Conservation (phyloP, 2,113 vertebrate species). For the Agelaius phoeniceus region DNA sequence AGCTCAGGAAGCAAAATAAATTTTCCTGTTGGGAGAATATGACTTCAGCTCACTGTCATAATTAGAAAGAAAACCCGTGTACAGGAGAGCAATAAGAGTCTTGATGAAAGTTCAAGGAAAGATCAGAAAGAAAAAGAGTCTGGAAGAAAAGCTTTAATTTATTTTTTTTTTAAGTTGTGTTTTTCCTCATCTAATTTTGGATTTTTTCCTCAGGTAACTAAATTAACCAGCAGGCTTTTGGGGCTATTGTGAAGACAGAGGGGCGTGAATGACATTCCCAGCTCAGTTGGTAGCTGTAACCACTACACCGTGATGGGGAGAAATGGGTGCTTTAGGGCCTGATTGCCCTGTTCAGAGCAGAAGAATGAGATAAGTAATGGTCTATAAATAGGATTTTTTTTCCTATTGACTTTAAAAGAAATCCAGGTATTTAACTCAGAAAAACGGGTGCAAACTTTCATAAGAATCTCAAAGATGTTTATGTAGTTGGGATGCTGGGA, state of each 20-base stretch:
- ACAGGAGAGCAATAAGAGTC: neutral
- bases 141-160: neutral
- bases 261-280: fast-evolving
- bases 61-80: neutral
- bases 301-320: too few species aligned
- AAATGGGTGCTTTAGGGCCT: neutral
- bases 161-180: neutral
- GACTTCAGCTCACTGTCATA: neutral
- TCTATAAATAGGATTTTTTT: neutral
- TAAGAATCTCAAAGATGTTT: neutral
- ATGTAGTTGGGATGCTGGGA: neutral
- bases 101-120: neutral
- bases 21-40: neutral
- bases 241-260: neutral
- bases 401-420: neutral
- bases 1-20: neutral
- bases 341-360: neutral
- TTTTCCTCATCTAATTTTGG: neutral
- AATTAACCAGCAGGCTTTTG: neutral
- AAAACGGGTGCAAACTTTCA: neutral
- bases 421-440: neutral
- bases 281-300: neutral
- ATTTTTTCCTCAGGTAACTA: neutral
- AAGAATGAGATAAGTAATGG: neutral
- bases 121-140: neutral